phyloP scores from a whole-genome alignment of 2,888 invertebrate species.

The Drosophila barbarae region DNA sequence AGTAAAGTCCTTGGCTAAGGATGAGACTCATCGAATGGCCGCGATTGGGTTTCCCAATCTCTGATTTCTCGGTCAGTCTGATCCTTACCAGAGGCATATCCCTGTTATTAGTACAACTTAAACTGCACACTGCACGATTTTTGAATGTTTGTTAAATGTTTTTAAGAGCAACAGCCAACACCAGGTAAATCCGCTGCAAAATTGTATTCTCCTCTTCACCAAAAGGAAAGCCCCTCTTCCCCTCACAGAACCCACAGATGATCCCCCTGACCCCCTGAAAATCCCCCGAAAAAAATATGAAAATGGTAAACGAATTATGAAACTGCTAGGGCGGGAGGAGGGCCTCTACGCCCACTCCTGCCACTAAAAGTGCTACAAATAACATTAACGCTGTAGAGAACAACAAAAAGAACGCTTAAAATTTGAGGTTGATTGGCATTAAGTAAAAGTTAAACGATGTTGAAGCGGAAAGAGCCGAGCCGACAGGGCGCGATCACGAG shows the following conservation, averaged over 20 bases:
- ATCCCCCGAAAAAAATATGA: not conserved
- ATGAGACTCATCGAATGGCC: conserved; percentile 1
- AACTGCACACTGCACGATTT: conserved; percentile 76
- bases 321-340: conserved; percentile 36
- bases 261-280: conserved; percentile 10
- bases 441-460: conserved; percentile 71
- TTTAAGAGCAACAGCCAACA: conserved; percentile 37
- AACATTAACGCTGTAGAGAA: conserved; percentile 58
- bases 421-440: conserved; percentile 78
- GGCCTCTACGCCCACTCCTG: conserved; percentile 58
- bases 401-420: conserved; percentile 68
- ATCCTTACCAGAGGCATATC: conserved; percentile 28
- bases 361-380: conserved; percentile 56
- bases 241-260: conserved; percentile 1
- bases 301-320: conserved; percentile 77
- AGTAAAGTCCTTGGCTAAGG: conserved; percentile 16
- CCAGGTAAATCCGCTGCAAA: conserved; percentile 64
- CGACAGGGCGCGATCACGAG: conserved; percentile 78
- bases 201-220: conserved; percentile 65
- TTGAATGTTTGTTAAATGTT: conserved; percentile 74
- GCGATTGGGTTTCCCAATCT: too few relatives aligned
- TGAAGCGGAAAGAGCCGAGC: conserved; percentile 57
- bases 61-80: conserved; percentile 1
- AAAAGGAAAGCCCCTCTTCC: conserved; percentile 2
- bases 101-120: conserved; percentile 73